Percentiles rank a stretch among this genome's conserved stretches.
phyloP scores from a whole-genome alignment of 2,797 vertebrate genomes.

The Australoheros facetus region DNA sequence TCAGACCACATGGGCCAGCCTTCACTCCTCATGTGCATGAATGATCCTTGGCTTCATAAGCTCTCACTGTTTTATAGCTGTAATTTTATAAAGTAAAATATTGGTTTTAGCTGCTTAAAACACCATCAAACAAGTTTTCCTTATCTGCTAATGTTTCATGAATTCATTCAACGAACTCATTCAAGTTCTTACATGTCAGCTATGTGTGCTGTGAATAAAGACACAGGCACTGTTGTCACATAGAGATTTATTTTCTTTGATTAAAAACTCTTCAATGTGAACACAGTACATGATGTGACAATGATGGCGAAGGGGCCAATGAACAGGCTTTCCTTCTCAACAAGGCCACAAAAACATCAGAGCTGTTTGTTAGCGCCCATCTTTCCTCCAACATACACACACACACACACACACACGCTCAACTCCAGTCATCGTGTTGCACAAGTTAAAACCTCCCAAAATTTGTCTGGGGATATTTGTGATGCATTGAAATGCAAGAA shows the following conservation, averaged over 20 bases:
- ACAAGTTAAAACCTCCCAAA: slow-evolving; percentile 19
- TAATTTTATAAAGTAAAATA: too few relatives aligned
- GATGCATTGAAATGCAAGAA: slow-evolving; percentile 3
- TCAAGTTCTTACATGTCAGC: neutral
- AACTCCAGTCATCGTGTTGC: neutral
- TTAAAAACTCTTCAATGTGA: slow-evolving; percentile 66
- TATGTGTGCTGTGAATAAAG: neutral
- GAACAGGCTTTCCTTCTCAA: slow-evolving; percentile 38
- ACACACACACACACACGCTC: neutral
- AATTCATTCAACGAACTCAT: neutral
- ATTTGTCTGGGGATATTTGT: slow-evolving; percentile 16
- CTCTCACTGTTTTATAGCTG: too few relatives aligned
- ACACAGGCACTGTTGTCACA: slow-evolving; percentile 29
- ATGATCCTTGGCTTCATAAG: too few relatives aligned
- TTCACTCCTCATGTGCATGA: too few relatives aligned
- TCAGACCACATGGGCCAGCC: too few relatives aligned
- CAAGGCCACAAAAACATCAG: slow-evolving; percentile 69
- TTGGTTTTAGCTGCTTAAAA: neutral
- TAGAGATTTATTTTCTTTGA: slow-evolving; percentile 65
- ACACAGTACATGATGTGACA: slow-evolving; percentile 63
- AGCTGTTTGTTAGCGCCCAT: slow-evolving; percentile 9
- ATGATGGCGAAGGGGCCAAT: slow-evolving; percentile 42
- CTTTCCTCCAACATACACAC: slow-evolving; percentile 22
- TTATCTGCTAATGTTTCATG: neutral
- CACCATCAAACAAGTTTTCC: neutral